Evolutionary conservation across 2,113 vertebrate genomes (phyloP).

Genomic region (Verasper variegatus): DNA sequence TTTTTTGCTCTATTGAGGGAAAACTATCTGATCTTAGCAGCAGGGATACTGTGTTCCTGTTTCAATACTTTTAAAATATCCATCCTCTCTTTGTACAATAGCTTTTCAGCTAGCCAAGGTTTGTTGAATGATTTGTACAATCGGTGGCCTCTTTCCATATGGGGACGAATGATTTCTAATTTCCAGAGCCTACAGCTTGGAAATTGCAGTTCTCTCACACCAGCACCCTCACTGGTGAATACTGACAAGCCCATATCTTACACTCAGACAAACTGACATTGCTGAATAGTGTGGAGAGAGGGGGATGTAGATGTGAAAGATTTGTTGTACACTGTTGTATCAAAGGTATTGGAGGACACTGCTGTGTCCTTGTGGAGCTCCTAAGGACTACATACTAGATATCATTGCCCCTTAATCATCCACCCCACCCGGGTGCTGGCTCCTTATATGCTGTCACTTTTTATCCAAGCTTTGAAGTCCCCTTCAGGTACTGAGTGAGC

Average conservation of each 20-base stretch:
- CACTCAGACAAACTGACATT: slow-evolving; percentile 46
- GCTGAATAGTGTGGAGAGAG: slow-evolving; percentile 24
- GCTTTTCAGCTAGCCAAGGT: slow-evolving; percentile 16
- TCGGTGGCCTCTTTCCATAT: slow-evolving; percentile 44
- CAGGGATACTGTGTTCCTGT: slow-evolving; percentile 1
- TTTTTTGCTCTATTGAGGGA: not conserved
- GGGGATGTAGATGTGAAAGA: slow-evolving; percentile 50
- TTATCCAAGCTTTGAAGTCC: slow-evolving; percentile 31
- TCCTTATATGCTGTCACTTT: slow-evolving; percentile 52
- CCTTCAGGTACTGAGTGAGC: slow-evolving; percentile 19
- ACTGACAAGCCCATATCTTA: slow-evolving; percentile 61
- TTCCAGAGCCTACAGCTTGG: slow-evolving; percentile 30
- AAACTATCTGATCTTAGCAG: slow-evolving; percentile 13
- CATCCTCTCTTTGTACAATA: slow-evolving; percentile 29
- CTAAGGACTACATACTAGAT: slow-evolving; percentile 51
- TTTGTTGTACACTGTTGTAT: slow-evolving; percentile 43
- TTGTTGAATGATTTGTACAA: slow-evolving; percentile 42
- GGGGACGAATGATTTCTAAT: slow-evolving; percentile 53
- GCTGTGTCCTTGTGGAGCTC: slow-evolving; percentile 53
- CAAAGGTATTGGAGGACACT: slow-evolving; percentile 36
- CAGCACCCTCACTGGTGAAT: slow-evolving; percentile 37
- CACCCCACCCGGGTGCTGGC: slow-evolving; percentile 26
- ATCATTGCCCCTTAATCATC: slow-evolving; percentile 46
- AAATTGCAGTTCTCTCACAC: slow-evolving; percentile 64
- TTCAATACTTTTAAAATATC: slow-evolving; percentile 38